These are phyloP conservation scores for Drosophila pseudotakahashii DNA, from an alignment of 2,888 invertebrate genomes.

Conservation along the genomic window DNA sequence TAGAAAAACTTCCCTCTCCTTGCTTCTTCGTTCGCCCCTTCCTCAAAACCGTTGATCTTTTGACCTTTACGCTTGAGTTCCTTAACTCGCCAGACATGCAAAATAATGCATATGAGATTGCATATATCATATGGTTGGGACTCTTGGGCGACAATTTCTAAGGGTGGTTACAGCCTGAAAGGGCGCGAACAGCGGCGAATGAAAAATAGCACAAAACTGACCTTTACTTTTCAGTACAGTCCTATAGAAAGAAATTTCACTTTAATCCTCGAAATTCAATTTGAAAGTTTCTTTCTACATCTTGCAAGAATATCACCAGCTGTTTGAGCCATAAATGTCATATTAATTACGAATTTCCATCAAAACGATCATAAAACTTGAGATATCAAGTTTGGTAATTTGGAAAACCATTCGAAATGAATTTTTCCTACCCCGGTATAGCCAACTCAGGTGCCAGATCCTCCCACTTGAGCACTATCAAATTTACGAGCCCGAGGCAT, in stretches of 20 bases:
- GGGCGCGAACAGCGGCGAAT: constrained; percentile 51
- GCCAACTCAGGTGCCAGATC: constrained; percentile 40
- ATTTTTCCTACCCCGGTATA: constrained; percentile 42
- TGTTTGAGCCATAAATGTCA: constrained; percentile 38
- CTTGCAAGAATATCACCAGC: constrained; percentile 4
- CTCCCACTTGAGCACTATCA: constrained; percentile 69
- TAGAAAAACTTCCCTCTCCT: constrained; percentile 39
- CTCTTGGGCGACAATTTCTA: constrained; percentile 28
- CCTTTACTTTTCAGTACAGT: constrained; percentile 22
- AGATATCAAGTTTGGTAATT: constrained; percentile 62
- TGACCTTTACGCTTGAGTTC: constrained; percentile 81
- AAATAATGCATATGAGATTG: constrained; percentile 76
- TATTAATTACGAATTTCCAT: constrained; percentile 68
- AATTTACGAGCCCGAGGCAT: constrained; percentile 63
- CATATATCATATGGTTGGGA: constrained; percentile 25
- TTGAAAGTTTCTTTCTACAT: neutral
- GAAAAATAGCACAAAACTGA: constrained; percentile 20
- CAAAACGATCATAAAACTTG: constrained; percentile 63
- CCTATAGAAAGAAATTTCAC: neutral
- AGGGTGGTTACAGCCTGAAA: constrained; percentile 67
- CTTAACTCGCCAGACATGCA: constrained; percentile 76
- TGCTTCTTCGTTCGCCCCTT: constrained; percentile 13
- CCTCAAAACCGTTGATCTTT: constrained; percentile 72
- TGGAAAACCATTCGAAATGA: constrained; percentile 59
- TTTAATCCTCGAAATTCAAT: neutral